These are phyloP conservation scores for Eueremaeus valkanovi DNA, from an alignment of 2,888 invertebrate genomes.

Conservation along the genomic window DNA sequence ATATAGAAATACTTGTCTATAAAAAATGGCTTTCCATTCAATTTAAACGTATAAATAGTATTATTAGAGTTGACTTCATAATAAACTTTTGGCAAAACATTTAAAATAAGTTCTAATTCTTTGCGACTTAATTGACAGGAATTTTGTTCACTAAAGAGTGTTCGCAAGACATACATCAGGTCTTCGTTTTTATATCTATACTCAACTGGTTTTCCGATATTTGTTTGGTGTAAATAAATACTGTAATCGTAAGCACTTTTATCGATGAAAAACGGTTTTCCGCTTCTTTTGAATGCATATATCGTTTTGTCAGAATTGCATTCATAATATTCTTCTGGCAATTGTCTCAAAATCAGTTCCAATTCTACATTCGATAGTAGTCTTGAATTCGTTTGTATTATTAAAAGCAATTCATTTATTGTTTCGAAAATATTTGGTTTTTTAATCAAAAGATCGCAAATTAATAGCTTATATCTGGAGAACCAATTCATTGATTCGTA, in stretches of 20 bases:
- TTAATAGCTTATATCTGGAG: neutral
- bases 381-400: neutral
- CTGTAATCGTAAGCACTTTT: neutral
- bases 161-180: slow-evolving; percentile 4
- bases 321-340: neutral
- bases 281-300: neutral
- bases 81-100: neutral
- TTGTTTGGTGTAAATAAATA: slow-evolving; percentile 4
- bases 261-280: slow-evolving; percentile 18
- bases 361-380: neutral
- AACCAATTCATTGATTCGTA: neutral
- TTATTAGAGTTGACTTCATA: neutral
- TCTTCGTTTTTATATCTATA: neutral
- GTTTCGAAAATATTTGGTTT: neutral
- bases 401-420: neutral
- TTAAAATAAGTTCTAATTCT: neutral
- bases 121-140: neutral
- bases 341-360: neutral
- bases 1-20: neutral
- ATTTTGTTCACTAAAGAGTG: neutral
- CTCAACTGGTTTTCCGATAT: neutral
- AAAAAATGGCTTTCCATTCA: slow-evolving; percentile 14
- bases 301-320: neutral
- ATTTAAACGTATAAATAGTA: neutral
- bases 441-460: neutral